Base-by-base conservation (phyloP, 2,797 vertebrate genomes). In the Crocidura indochinensis region DNA sequence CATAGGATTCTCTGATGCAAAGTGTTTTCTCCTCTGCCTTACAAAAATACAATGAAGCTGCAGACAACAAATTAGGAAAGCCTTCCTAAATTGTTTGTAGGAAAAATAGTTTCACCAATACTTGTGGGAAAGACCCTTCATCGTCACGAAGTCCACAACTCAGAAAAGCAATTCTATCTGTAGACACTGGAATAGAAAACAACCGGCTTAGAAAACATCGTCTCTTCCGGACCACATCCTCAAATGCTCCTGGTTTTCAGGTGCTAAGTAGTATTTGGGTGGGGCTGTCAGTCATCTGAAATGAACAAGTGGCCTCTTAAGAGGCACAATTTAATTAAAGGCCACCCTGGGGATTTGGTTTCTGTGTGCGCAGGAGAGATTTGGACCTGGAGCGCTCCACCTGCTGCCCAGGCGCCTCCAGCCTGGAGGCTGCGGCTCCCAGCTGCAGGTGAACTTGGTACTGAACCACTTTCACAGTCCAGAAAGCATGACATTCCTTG, bases 401-500 rank as follows among this genome's bases (percentile, higher is more conserved):
- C 98, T 98, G 98, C 98, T 98, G 97, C 97, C 98, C 91, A 10
- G 92, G 60, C 91, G 69, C 96, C 27, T 87, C 0, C 6, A 94
- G 94, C 0, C 1, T 91, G 90, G 96, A 91, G 73, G 0, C 80
- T 0, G 91, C 0, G 82, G 92, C 96, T 97, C 95, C 93, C 86
- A 95, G 95, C 97, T 98, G 98, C 98, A 99, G 98, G 98, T 99
- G 98, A 98, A 98, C 97, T 97, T 95, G 49, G 95, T 92, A 96
- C 98, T 6, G 93, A 98, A 98, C 98, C 98, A 98, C 98, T 98
- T 98, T 99, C 98, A 98, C 98, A 98, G 98, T 98, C 98, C 98
- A 98, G 97, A 99, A 98, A 99, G 98, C 98, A 96, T 99, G 98
- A 98, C 98, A 98, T 98, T 98, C 97, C 97, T 98, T 97, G 97